Evolutionary conservation across 2,797 vertebrate species (phyloP).

Genomic region (Alfaro cultratus): DNA sequence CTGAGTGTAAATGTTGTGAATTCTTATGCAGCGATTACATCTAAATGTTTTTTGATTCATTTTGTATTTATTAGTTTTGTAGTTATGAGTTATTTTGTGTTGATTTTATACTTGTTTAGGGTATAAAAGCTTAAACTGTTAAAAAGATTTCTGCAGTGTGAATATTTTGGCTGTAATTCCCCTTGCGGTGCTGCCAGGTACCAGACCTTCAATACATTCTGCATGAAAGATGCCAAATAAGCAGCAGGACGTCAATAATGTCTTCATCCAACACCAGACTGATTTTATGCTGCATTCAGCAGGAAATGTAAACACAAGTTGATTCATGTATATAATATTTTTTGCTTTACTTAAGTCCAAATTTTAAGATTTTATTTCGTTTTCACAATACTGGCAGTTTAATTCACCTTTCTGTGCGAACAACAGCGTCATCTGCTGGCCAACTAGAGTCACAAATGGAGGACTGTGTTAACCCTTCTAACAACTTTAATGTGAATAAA

Average conservation of each 20-base stretch:
- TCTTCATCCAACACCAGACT: background rate
- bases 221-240: background rate
- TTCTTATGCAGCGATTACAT: background rate
- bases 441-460: background rate
- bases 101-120: background rate
- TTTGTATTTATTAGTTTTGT: background rate
- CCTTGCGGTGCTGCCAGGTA: background rate
- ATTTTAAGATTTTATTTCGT: background rate
- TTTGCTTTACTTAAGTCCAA: background rate
- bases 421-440: constrained; percentile 61
- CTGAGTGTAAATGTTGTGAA: background rate
- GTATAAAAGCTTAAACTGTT: background rate
- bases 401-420: constrained; percentile 11
- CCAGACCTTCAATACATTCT: background rate
- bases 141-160: background rate
- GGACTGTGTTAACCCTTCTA: background rate
- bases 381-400: background rate
- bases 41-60: background rate
- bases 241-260: background rate
- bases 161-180: background rate
- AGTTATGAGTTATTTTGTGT: background rate
- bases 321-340: background rate
- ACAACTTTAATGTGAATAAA: background rate
- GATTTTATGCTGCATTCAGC: background rate
- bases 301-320: background rate